Base-by-base conservation (phyloP, 2,888 invertebrate species). In the Andrena trimmerana region DNA sequence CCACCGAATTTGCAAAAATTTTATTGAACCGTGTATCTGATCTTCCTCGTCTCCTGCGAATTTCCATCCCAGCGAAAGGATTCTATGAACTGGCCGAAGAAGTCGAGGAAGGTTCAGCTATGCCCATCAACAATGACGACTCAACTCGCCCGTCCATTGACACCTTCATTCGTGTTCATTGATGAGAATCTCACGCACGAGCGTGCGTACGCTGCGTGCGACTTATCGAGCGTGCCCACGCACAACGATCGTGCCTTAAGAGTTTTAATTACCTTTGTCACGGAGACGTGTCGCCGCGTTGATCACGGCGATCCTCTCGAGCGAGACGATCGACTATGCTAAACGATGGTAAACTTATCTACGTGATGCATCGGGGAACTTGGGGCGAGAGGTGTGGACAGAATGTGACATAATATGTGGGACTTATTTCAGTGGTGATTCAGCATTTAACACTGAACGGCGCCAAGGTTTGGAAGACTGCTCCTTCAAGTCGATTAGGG, bases 141-240 rank as follows among this genome's bases (percentile, higher is more conserved):
- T 67, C 67, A 10, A 36, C 36, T 42, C 36, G 33, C 24, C 24
- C 24, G 33, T 42, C 13, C 77, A 67, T 67, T 62, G 77, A 52
- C 36, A 48, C 60, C 67, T 65, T 8, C 65, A 42, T 68, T 63
- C 42, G n/a, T 54, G 52, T 70, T 67, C 79, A 79, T 71, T 79
- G 71, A 60, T 52, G 48, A 48, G 36, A 50, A 33, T 20, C 72
- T 65, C 52, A 66, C 75, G 75, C 81, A 29, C 71, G 59, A 68
- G 69, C 80, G 70, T 67, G 27, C 60, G 63, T 67, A 52, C 63
- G 42, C 52, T 50, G 24, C 54, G 67, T 60, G 48, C 20, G 54
- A 33, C 78, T 84, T 59, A 65, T 69, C 71, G 75, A 76, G 71
- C 78, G 70, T 73, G 71, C 27, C 81, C 65, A 74, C 74, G 77